Evolutionary conservation across 2,888 invertebrate genomes (phyloP), one percentile per base, ranked within the genome.

Genomic region (Cryptocephalus primarius): DNA sequence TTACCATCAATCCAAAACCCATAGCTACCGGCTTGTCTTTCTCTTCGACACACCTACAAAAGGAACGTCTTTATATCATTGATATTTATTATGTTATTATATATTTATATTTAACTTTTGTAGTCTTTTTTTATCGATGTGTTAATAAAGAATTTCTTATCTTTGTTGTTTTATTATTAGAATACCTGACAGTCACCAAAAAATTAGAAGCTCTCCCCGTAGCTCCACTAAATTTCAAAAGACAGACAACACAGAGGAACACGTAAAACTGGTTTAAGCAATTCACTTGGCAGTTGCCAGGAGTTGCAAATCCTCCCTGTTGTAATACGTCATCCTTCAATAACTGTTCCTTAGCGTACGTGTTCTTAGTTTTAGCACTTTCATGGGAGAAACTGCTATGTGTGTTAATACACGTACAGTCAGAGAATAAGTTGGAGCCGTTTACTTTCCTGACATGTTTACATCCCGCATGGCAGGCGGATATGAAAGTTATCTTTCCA

Each of bases 391-490:
- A 22, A 22, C 22, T 22, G 22, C 22, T 22, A 2, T 22, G 22
- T 22, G 22, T 48, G 22, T 45, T 47, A 45, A 75, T 66, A 59
- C 77, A 78, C 31, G 70, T 70, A 60, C 77, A 78, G 45, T 75
- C 69, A n/a, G 70, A 48, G 52, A 60, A 63, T 52, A 76, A 71
- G 67, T 73, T 74, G 32, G 67, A 66, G 33, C 74, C 74, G 52
- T 73, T 72, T 4, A 61, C 51, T 33, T 61, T 60, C 9, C 63
- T 60, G 38, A 68, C 62, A 51, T 72, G 67, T 43, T 68, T 75
- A 62, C 87, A 88, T 6, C 88, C 88, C 13, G 88, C 88, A 62
- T 86, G 85, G 61, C 88, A 88, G 6, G 88, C 82, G 0, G 85
- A 86, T 56, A 86, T 87, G 61, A 79, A 88, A 2, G 82, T 82